phyloP scores from a whole-genome alignment of 2,797 vertebrate species.

The Mallotus villosus region DNA sequence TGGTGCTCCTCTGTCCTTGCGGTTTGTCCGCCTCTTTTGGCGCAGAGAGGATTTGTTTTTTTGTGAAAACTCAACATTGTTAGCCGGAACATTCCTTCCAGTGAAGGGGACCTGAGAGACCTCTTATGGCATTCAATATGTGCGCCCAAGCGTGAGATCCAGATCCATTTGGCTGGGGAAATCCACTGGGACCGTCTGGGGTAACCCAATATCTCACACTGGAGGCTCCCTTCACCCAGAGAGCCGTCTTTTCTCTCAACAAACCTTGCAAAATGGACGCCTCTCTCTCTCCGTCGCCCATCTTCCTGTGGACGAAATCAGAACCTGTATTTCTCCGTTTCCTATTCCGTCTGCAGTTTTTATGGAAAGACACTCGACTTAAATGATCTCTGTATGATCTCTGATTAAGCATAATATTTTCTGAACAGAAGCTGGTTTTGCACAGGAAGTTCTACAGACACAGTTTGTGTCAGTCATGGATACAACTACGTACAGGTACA shows the following conservation, averaged over 20 bases:
- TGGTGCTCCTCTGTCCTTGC: constrained; percentile 55
- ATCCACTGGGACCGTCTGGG: constrained; percentile 74
- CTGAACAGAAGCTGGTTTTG: too few relatives aligned
- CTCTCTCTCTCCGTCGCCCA: constrained; percentile 35
- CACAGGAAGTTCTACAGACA: too few relatives aligned
- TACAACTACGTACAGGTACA: too few relatives aligned
- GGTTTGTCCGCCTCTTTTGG: constrained; percentile 58
- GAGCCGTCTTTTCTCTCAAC: constrained; percentile 71
- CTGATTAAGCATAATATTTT: too few relatives aligned
- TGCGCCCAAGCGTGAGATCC: constrained; percentile 77
- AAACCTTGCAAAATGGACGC: constrained; percentile 71
- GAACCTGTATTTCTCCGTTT: constrained; percentile 8
- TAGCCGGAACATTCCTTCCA: constrained; percentile 68
- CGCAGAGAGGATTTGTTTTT: constrained; percentile 66
- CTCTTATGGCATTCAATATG: constrained; percentile 79
- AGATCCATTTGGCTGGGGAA: constrained; percentile 73
- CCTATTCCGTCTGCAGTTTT: neutral
- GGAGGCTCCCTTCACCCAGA: constrained; percentile 62
- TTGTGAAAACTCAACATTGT: constrained; percentile 74
- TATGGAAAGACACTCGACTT: neutral
- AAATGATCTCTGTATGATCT: neutral
- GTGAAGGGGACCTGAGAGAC: constrained; percentile 75
- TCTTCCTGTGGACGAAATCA: constrained; percentile 24
- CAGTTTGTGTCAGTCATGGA: too few relatives aligned
- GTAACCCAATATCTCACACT: constrained; percentile 78